Base-by-base conservation (phyloP, 2,888 invertebrate species). In the Chloroclystis v-ata region DNA sequence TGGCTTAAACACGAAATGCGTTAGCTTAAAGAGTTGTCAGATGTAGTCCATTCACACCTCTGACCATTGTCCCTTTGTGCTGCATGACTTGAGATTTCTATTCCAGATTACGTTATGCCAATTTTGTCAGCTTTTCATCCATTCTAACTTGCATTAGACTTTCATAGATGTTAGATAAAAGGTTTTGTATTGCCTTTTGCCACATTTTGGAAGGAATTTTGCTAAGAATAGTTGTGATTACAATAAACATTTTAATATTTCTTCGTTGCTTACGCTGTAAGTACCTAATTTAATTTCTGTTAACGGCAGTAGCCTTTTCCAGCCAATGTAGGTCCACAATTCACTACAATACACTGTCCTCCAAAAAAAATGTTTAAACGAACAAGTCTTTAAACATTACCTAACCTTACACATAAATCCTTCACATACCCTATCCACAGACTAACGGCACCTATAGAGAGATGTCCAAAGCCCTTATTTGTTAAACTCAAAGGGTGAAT, bases 41-140 rank as follows among this genome's bases (percentile, higher is more conserved):
- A 56, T 56, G 55, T n/a, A n/a, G 49, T 54, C 59, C 65, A 66
- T 69, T 70, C 67, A 70, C 62, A 65, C 60, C 50, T 29, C 49
- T 54, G 32, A 20, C 51, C 50, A 59, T 65, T 68, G 61, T 61
- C 44, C 43, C 45, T 52, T 59, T 60, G 52, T 63, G 37, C 38
- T 56, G 61, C 63, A 54, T 66, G 63, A 66, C 63, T 64, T 55
- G 65, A 56, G 54, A 49, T 54, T 60, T 56, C 54, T 44, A 57
- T 64, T 53, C 49, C 47, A 51, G 53, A 49, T 60, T 57, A 53
- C 54, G 47, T 50, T 52, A 29, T 45, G 49, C 49, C 49, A 54
- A 56, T 52, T 51, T 52, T 51, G 45, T 28, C 40, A 42, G 49
- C 54, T 45, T 49, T 54, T 52, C 57, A 51, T 55, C 25, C 29